Conservation (phyloP, 2,888 invertebrate genomes). For the Leptodirus hochenwartii region DNA sequence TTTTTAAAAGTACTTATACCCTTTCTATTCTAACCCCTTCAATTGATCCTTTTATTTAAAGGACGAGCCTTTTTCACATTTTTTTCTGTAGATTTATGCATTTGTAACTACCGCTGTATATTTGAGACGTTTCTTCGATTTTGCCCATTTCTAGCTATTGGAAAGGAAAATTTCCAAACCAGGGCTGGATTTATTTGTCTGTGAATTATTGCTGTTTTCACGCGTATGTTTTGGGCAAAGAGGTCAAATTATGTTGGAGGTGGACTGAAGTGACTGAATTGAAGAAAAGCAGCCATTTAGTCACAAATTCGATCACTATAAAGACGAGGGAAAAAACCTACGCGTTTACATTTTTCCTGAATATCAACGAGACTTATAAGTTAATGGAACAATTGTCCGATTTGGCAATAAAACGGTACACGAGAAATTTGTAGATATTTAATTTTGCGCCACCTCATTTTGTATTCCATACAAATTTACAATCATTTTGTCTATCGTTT, state of each 20-base stretch:
- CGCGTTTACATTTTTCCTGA: slow-evolving; percentile 82
- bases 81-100: no score
- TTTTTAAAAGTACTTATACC: no score
- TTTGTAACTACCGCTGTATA: no score
- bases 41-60: neutral
- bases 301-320: slow-evolving; percentile 75
- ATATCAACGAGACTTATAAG: slow-evolving; percentile 73
- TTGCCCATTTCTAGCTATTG: slow-evolving; percentile 48
- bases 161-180: slow-evolving; percentile 83
- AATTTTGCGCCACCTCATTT: neutral
- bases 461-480: slow-evolving; percentile 1
- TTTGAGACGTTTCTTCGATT: no score
- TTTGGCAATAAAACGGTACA: slow-evolving; percentile 79
- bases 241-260: slow-evolving; percentile 71
- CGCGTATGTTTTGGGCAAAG: slow-evolving; percentile 81
- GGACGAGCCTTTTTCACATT: no score
- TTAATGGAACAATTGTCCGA: slow-evolving; percentile 92
- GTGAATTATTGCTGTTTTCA: slow-evolving; percentile 93
- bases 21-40: no score
- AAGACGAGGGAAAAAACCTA: slow-evolving; percentile 72
- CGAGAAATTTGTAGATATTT: slow-evolving; percentile 3
- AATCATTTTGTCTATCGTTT: neutral
- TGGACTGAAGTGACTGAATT: slow-evolving; percentile 81
- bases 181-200: slow-evolving; percentile 94
- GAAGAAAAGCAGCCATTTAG: slow-evolving; percentile 55